Conservation (phyloP, 2,113 vertebrate genomes). For the Apaloderma vittatum region DNA sequence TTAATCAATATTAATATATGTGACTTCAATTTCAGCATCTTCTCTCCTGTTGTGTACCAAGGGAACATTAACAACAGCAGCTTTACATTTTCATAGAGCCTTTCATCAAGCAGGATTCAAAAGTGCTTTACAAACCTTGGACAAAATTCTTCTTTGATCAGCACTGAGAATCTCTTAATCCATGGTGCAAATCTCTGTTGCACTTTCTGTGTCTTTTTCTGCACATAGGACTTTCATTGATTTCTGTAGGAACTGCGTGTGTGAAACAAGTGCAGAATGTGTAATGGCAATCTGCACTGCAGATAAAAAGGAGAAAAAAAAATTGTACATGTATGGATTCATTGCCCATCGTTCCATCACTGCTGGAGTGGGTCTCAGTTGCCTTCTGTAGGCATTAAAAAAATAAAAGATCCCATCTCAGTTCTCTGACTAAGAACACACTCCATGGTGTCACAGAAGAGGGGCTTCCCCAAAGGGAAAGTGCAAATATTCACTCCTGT, state of each 20-base stretch:
- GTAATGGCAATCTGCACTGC: conserved; percentile 55
- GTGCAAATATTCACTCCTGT: background rate
- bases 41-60: conserved; percentile 40
- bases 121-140: conserved; percentile 49
- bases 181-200: conserved; percentile 43
- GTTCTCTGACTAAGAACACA: background rate
- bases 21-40: conserved; percentile 53
- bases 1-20: conserved; percentile 69
- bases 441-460: background rate
- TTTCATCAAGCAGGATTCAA: conserved; percentile 62
- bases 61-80: conserved; percentile 52
- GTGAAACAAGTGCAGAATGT: conserved; percentile 34
- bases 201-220: conserved; percentile 24
- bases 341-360: background rate
- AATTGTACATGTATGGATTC: background rate
- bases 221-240: conserved; percentile 35
- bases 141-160: conserved; percentile 72
- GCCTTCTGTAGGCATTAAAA: background rate
- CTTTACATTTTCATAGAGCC: conserved; percentile 55
- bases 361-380: background rate
- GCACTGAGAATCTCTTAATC: conserved; percentile 62
- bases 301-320: background rate
- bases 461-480: background rate
- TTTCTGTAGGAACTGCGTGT: background rate
- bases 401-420: background rate